Conservation (phyloP, 2,888 invertebrate species). For the Meganola albula region DNA sequence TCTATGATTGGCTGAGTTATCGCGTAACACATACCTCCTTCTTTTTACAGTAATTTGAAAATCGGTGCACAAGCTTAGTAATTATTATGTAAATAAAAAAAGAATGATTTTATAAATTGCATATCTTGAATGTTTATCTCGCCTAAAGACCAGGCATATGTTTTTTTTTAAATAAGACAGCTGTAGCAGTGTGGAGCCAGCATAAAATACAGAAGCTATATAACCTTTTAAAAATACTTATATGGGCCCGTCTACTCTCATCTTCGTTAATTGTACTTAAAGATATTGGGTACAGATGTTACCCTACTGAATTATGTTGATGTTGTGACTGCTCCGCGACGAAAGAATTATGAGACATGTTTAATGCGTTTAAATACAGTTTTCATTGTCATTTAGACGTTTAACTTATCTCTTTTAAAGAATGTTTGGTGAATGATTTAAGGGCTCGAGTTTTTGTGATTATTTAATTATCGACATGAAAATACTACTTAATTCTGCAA, state of each 20-base stretch:
- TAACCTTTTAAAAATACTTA: constrained; percentile 67
- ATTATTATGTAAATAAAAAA: too few species aligned
- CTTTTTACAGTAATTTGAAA: too few species aligned
- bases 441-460: constrained; percentile 26
- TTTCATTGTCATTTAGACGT: constrained; percentile 49
- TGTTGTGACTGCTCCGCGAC: constrained; percentile 49
- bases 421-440: constrained; percentile 41
- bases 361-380: constrained; percentile 46
- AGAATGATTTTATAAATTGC: too few species aligned
- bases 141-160: too few species aligned
- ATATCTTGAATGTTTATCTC: too few species aligned
- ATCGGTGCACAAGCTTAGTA: too few species aligned
- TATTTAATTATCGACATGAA: too few species aligned
- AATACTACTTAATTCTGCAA: too few species aligned
- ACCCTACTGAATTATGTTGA: constrained; percentile 57
- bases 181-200: constrained; percentile 31
- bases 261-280: constrained; percentile 70
- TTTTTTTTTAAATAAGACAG: constrained; percentile 15
- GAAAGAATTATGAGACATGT: constrained; percentile 67
- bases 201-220: constrained; percentile 47
- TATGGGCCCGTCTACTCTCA: constrained; percentile 54
- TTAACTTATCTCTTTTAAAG: constrained; percentile 24
- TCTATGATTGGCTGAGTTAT: too few species aligned
- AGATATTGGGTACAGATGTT: constrained; percentile 75
- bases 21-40: too few species aligned